Evolutionary conservation across 2,888 invertebrate genomes (phyloP).

Genomic region (Drosophila multiciliata): DNA sequence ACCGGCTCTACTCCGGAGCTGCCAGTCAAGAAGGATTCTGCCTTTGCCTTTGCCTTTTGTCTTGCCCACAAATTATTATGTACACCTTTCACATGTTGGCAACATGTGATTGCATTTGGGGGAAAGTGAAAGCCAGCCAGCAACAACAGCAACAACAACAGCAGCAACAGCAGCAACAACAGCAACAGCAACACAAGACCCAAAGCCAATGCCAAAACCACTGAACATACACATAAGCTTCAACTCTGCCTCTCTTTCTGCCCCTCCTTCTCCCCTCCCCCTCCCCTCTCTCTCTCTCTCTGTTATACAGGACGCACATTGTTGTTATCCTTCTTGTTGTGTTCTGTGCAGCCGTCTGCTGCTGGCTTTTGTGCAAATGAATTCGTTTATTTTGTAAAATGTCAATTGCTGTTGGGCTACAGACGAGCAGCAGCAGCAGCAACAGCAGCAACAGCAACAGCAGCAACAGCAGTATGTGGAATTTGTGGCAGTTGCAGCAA

Average conservation of each 20-base stretch:
- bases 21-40: slow-evolving; percentile 11
- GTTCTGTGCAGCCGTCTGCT: slow-evolving; percentile 29
- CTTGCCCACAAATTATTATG: slow-evolving; percentile 68
- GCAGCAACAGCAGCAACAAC: not conserved
- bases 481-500: slow-evolving; percentile 20
- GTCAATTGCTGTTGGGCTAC: slow-evolving; percentile 72
- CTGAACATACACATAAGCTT: slow-evolving; percentile 41
- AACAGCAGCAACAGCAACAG: slow-evolving; percentile 12
- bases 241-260: not conserved
- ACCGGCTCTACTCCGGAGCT: not conserved
- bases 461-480: slow-evolving; percentile 8
- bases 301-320: slow-evolving; percentile 20
- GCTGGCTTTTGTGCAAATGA: slow-evolving; percentile 76
- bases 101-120: slow-evolving; percentile 77
- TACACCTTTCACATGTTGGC: slow-evolving; percentile 80
- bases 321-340: slow-evolving; percentile 28
- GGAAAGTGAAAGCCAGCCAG: slow-evolving; percentile 68
- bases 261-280: not conserved
- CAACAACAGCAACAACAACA: not conserved
- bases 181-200: slow-evolving; percentile 8
- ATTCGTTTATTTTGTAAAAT: slow-evolving; percentile 80
- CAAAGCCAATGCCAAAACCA: slow-evolving; percentile 56
- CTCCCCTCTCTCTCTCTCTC: not conserved
- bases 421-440: slow-evolving; percentile 20
- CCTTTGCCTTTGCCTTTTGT: slow-evolving; percentile 9